Base-by-base conservation (phyloP, 2,797 vertebrate genomes). In the Scolopax rusticola region DNA sequence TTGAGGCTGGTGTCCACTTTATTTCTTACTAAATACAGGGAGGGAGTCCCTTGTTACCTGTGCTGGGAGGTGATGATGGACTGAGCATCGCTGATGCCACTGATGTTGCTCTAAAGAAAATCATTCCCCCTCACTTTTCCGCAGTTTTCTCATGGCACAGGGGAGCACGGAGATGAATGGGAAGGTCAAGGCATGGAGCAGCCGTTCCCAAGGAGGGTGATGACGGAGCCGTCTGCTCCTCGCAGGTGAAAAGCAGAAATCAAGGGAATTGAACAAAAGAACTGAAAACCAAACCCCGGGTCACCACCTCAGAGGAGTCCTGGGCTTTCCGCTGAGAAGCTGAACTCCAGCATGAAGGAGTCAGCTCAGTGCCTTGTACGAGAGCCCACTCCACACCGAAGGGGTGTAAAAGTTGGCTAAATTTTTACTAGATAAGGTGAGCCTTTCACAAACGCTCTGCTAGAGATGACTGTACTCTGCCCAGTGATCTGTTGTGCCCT, bases 181-280 rank as follows among this genome's bases (percentile, higher is more conserved):
- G 21, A 71, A 13, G 32, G 19, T 60, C 19, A 10, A n/a, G 48
- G 18, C 11, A 27, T 0, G 48, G 47, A 86, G 64, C 30, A 63
- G 27, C 30, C 1, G 0, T 18, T 51, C 48, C n/a, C 0, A 0
- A 90, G 54, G n/a, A 59, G 27, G 15, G 24, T 1, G 1, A 20
- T 16, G 71, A 19, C 21, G 38, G 61, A 89, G 48, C 7, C 78
- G 36, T n/a, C 74, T 84, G 27, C n/a, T 92, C 13, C n/a, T 84
- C 45, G 23, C 54, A 65, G 84, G 81, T 90, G 77, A 73, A 90
- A 76, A 69, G 59, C 63, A 87, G 70, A 67, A 92, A 82, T 33
- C 50, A 61, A 84, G 25, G 53, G 32, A 93, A 57, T 1, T 23
- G n/a, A 53, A 78, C 15, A 53, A 78, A 80, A 75, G 12, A 53